Evolutionary conservation across 2,888 invertebrate species (phyloP), one percentile per base, ranked within the genome.

Genomic region (Heliconius ismenius): DNA sequence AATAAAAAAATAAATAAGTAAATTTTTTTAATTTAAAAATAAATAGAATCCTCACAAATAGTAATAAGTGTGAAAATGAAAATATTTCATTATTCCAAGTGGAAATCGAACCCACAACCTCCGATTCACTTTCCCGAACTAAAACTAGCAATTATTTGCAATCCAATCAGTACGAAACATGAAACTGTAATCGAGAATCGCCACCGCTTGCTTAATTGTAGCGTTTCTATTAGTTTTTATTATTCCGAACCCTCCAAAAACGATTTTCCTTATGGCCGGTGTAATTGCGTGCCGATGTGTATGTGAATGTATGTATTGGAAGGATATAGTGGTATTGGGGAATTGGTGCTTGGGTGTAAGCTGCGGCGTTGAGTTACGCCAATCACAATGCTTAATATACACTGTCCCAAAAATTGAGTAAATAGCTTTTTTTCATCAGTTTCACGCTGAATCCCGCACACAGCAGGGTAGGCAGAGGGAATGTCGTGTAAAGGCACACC

Each of bases 141-240:
- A 62, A 43, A 32, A 26, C 11, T 24, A 18, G 39, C 49, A 69
- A 62, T 43, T 24, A 69, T 58, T 64, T 28, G 72, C 36, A 76
- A 76, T 76, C 63, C 76, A 36, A 28, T 28, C 28, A 32, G 28
- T 32, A 32, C 28, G 28, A 28, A 28, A 64, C 75, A 75, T 76
- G 76, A 63, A 49, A 64, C 81, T 77, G 82, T 83, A 82, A 84
- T 84, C 83, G 83, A 81, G 82, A 80, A 80, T 82, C 79, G 73
- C 80, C 78, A 69, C 79, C 78, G 82, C 81, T 82, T 83, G 82
- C 81, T 82, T 83, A 84, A 84, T 83, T 81, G 83, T 77, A 75
- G 79, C 80, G 81, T 82, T 83, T 82, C 85, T 86, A 86, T 86
- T 85, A 85, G 84, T 84, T 86, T 85, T 86, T 85, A 85, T 86